These are phyloP conservation scores for Eriosoma lanigerum DNA, from an alignment of 1,140 invertebrate genomes.

Conservation along the genomic window DNA sequence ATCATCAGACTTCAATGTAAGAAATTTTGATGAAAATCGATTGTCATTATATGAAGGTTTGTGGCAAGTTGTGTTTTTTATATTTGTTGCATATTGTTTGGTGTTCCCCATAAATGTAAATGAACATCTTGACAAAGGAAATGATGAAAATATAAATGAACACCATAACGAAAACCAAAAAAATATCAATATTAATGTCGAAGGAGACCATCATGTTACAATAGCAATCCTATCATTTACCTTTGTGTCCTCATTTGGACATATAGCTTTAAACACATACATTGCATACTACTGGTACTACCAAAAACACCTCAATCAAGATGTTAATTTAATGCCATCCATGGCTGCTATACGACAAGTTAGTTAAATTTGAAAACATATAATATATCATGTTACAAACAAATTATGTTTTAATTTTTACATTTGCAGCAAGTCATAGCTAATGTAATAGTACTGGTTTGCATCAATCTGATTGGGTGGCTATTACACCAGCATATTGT, in stretches of 20 bases:
- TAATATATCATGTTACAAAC: too few species aligned
- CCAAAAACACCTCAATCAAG: not conserved
- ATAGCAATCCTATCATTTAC: not conserved
- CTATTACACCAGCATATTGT: not conserved
- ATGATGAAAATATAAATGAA: not conserved
- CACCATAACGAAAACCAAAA: not conserved
- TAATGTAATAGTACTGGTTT: not conserved
- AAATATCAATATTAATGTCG: not conserved
- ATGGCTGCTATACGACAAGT: conserved; percentile 11
- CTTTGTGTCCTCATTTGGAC: not conserved
- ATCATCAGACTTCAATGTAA: not conserved
- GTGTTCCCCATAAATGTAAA: not conserved
- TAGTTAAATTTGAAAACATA: not conserved
- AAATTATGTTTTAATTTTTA: not conserved
- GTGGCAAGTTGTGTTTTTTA: conserved; percentile 8
- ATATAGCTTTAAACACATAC: not conserved
- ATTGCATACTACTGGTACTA: not conserved
- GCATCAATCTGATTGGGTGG: conserved; percentile 2
- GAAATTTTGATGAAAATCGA: not conserved
- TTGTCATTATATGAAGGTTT: conserved; percentile 27
- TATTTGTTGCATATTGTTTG: conserved; percentile 15
- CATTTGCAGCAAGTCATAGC: not conserved
- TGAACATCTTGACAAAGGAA: not conserved
- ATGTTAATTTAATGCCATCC: not conserved
- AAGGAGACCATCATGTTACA: not conserved